A percentile compares a stretch with the other conserved stretches of the same genome.
phyloP scores from a whole-genome alignment of 2,797 vertebrate species.

The Labeo calbasu region DNA sequence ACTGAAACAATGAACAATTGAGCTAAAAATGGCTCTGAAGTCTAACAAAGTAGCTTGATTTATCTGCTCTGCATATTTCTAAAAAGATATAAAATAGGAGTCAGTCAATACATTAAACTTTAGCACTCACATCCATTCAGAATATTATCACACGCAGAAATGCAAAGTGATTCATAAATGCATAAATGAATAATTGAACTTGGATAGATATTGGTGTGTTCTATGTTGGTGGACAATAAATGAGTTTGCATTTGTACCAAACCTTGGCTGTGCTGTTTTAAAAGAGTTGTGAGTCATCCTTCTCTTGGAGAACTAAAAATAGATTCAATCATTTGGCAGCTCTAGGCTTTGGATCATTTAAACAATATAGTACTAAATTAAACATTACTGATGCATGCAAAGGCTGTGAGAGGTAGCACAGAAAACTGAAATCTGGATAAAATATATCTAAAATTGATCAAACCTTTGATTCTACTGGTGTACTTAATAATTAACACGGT shows the following conservation, averaged over 20 bases:
- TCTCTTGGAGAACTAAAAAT: background rate
- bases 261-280: slow-evolving; percentile 4
- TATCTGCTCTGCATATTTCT: slow-evolving; percentile 16
- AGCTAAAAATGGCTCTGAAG: background rate
- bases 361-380: slow-evolving; percentile 12
- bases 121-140: background rate
- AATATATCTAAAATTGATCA: background rate
- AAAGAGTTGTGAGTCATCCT: slow-evolving; percentile 20
- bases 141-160: background rate
- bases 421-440: background rate
- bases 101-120: slow-evolving; percentile 22
- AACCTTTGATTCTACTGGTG: background rate
- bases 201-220: background rate
- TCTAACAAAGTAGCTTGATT: background rate
- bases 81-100: background rate
- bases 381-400: background rate
- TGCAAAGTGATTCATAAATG: background rate
- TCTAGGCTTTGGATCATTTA: slow-evolving; percentile 19
- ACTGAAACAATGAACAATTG: slow-evolving; percentile 16
- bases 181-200: background rate
- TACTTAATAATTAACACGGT: background rate
- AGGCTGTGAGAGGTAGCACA: background rate
- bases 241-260: background rate
- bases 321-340: background rate
- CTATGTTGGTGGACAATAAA: slow-evolving; percentile 6